Conservation (phyloP, 2,113 vertebrate genomes). For the Jacana jacana region DNA sequence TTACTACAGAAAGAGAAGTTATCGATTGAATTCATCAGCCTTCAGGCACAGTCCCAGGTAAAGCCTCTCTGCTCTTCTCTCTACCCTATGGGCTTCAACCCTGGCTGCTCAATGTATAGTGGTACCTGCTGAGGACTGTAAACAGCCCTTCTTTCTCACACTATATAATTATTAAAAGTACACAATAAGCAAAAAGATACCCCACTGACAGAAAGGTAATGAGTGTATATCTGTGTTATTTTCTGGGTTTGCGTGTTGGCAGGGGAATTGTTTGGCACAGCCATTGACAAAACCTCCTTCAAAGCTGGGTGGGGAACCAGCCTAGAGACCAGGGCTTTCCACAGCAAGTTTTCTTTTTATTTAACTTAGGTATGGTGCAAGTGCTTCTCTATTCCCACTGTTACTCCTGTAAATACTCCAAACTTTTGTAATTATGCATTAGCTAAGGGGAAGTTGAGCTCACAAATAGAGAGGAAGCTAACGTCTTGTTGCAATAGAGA, state of each 20-base stretch:
- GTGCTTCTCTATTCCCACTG: background rate
- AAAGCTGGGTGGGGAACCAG: background rate
- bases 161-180: background rate
- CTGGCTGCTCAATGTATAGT: background rate
- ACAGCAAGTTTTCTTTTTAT: background rate
- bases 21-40: background rate
- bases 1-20: accelerated
- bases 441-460: background rate
- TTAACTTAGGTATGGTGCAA: accelerated
- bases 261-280: background rate
- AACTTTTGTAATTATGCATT: background rate
- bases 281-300: background rate
- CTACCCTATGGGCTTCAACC: accelerated
- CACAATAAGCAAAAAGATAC: accelerated
- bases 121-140: background rate
- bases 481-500: background rate
- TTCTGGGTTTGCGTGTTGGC: background rate
- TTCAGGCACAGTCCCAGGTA: slow-evolving; percentile 83
- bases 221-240: background rate
- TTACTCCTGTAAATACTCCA: background rate
- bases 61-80: background rate
- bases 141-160: background rate
- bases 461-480: background rate
- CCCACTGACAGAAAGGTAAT: background rate
- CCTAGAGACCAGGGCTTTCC: background rate